A percentile compares a stretch with the other conserved stretches of the same genome.
These are phyloP conservation scores for Melanitta fusca DNA, from an alignment of 2,797 vertebrate genomes.

Conservation along the genomic window DNA sequence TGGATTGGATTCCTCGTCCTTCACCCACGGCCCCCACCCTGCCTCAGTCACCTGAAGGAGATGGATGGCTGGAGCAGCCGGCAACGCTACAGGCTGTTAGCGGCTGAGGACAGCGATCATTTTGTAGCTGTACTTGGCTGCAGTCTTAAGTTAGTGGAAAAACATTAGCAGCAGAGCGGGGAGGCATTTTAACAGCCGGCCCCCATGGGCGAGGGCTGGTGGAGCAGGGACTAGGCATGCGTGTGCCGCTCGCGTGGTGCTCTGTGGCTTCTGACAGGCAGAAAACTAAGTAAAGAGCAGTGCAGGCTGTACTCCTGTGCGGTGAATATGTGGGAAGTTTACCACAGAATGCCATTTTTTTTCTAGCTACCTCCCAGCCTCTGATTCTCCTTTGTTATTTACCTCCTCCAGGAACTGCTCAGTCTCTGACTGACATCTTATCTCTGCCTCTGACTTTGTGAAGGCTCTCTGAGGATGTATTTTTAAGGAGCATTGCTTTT, in stretches of 20 bases:
- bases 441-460: conserved; percentile 6
- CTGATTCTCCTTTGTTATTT: background rate
- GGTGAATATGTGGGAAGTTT: background rate
- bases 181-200: background rate
- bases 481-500: conserved; percentile 36
- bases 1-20: background rate
- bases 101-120: conserved; percentile 5
- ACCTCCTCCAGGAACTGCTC: background rate
- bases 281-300: background rate
- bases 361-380: background rate
- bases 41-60: background rate
- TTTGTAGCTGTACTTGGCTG: conserved; percentile 12
- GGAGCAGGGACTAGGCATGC: no score
- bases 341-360: background rate
- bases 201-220: no score
- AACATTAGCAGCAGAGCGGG: background rate
- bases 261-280: background rate
- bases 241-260: no score
- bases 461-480: background rate
- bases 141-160: conserved; percentile 7
- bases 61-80: background rate
- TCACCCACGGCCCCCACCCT: conserved; percentile 4
- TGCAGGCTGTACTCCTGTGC: background rate
- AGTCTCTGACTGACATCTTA: conserved; percentile 20
- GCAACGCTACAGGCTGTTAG: background rate